Percentiles rank a stretch among this genome's conserved stretches.
Conservation (phyloP, 2,888 invertebrate genomes). For the Melieria picta region DNA sequence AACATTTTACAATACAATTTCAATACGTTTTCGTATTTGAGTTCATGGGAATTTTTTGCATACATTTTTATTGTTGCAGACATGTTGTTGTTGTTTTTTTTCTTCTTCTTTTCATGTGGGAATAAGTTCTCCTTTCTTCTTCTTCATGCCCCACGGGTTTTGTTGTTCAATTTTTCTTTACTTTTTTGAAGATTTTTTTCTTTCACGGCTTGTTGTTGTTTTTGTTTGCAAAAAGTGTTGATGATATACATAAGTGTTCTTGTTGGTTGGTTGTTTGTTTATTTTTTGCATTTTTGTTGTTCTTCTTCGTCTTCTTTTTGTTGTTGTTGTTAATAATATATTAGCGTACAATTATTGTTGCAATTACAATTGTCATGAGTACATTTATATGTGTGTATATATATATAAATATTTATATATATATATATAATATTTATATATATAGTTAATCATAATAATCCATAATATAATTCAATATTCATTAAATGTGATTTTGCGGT, state of each 20-base stretch:
- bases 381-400: slow-evolving; percentile 54
- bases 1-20: slow-evolving; percentile 20
- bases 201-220: slow-evolving; percentile 1
- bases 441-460: slow-evolving; percentile 18
- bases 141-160: background rate
- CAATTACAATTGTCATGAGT: slow-evolving; percentile 66
- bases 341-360: slow-evolving; percentile 66
- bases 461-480: slow-evolving; percentile 26
- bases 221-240: slow-evolving; percentile 6
- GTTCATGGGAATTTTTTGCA: background rate
- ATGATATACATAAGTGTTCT: slow-evolving; percentile 19
- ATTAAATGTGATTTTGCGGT: slow-evolving; percentile 13
- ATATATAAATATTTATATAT: slow-evolving; percentile 39
- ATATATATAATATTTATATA: slow-evolving; percentile 27
- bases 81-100: too few relatives aligned
- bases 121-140: too few relatives aligned
- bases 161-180: slow-evolving; percentile 13
- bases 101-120: too few relatives aligned
- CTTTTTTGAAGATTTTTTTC: background rate
- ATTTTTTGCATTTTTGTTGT: slow-evolving; percentile 38
- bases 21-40: background rate
- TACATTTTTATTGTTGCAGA: too few relatives aligned
- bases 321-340: slow-evolving; percentile 47
- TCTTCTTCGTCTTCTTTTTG: slow-evolving; percentile 19
- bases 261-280: slow-evolving; percentile 30